Base-by-base conservation (phyloP, 2,888 invertebrate genomes). In the Epicampocera succincta region DNA sequence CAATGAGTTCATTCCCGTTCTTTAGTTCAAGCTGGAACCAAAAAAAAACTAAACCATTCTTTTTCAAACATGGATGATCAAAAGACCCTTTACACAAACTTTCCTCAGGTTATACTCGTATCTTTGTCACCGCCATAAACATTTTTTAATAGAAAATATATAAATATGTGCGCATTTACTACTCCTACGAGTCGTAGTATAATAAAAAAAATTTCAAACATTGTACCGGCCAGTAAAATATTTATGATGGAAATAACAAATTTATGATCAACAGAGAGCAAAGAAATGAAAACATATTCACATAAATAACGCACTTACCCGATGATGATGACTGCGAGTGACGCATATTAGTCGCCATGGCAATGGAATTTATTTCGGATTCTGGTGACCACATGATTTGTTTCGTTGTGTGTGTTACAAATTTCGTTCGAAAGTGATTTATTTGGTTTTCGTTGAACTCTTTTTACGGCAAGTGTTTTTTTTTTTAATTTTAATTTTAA, bases 291-390 rank as follows among this genome's bases (percentile, higher is more conserved):
- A 21, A 13, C 12, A 65, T 52, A 25, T 29, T 29, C 19, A 12
- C 3, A 25, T 40, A 40, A 56, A 40, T 25, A 13, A 46, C 40
- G n/a, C 17, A 92, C 93, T 93, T 92, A 92, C 96, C 96, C 88
- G 96, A 96, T 87, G 95, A 94, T 89, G 94, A 93, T 90, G 94
- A 94, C 87, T 93, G 92, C 89, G 94, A 94, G 88, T 94, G 94
- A 87, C 94, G 93, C 91, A 94, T 92, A 84, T 94, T 95, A 81
- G 91, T 90, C 95, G 89, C 90, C 96, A 96, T 96, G 90, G 96
- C 96, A 90, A 96, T 96, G 87, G 96, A 95, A 91, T 94, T 96
- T 90, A 96, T 96, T 93, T 96, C 96, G 83, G 93, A 93, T 87
- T 94, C 94, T 54, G 93, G 93, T 88, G 93, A 93, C 94, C 94